Conservation (phyloP, 2,797 vertebrate species). For the Anguilla megastoma region DNA sequence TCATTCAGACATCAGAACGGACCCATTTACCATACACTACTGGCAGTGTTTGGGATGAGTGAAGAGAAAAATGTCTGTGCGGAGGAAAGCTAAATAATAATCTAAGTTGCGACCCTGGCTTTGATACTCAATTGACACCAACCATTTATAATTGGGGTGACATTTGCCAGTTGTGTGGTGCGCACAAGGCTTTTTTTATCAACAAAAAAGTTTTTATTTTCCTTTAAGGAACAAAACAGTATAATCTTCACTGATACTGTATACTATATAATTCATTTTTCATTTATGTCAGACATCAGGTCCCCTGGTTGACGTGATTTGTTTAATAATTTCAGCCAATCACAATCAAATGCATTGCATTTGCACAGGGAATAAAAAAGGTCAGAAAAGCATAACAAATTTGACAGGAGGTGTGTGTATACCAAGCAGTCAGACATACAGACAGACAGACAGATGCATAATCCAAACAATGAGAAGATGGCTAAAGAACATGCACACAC, state of each 20-base stretch:
- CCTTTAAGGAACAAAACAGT: background rate
- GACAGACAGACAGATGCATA: background rate
- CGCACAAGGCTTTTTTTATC: background rate
- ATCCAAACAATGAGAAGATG: background rate
- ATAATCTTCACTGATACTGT: background rate
- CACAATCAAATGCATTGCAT: background rate
- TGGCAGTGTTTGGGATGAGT: background rate
- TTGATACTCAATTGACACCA: slow-evolving; percentile 28
- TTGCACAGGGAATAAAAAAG: background rate
- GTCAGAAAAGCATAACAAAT: background rate
- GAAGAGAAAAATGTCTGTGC: slow-evolving; percentile 5
- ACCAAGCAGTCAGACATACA: background rate
- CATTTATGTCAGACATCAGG: background rate
- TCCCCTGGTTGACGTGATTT: background rate
- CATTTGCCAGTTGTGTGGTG: slow-evolving; percentile 6
- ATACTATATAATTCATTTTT: background rate
- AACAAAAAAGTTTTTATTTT: background rate
- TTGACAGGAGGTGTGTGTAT: background rate
- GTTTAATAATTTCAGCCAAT: background rate
- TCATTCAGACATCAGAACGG: slow-evolving; percentile 5
- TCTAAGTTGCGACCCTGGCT: slow-evolving; percentile 9
- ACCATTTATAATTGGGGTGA: slow-evolving; percentile 28
- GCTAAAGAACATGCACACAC: background rate
- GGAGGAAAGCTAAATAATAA: background rate
- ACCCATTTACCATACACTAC: background rate